A percentile compares a stretch with the other conserved stretches of the same genome.
phyloP scores from a whole-genome alignment of 2,888 invertebrate genomes.

The Latrodectus hesperus region DNA sequence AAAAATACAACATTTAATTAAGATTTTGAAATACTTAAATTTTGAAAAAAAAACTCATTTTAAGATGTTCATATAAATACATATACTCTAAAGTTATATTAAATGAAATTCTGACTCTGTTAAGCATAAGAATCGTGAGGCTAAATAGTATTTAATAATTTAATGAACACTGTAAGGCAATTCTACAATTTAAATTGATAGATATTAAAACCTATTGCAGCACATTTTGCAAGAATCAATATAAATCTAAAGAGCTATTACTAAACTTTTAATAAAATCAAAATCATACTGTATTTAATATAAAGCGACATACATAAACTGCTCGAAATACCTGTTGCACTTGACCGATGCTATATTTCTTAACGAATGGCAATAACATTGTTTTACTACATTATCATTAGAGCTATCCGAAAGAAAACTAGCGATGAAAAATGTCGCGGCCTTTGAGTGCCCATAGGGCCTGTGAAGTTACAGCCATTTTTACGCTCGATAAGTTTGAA shows the following conservation, averaged over 20 bases:
- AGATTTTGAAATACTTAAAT: too few species aligned
- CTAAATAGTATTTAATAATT: too few species aligned
- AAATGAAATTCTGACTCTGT: too few species aligned
- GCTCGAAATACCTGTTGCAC: conserved; percentile 12
- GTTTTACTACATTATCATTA: conserved; percentile 28
- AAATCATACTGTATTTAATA: neutral
- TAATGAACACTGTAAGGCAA: too few species aligned
- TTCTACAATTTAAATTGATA: too few species aligned
- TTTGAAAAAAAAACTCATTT: too few species aligned
- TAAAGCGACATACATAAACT: neutral
- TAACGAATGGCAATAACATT: neutral
- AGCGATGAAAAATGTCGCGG: neutral
- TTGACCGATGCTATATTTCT: neutral
- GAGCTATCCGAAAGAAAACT: conserved; percentile 5
- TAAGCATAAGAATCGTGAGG: too few species aligned
- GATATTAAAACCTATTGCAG: too few species aligned
- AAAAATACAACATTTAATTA: too few species aligned
- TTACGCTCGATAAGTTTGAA: conserved; percentile 22
- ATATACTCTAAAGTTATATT: too few species aligned
- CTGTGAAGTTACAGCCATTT: conserved; percentile 26
- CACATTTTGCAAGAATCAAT: too few species aligned
- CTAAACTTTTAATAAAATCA: neutral
- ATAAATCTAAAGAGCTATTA: neutral
- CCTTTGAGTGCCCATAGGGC: neutral
- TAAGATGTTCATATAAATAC: too few species aligned